Conservation (phyloP, 2,888 invertebrate species). For the Elysia crispata region DNA sequence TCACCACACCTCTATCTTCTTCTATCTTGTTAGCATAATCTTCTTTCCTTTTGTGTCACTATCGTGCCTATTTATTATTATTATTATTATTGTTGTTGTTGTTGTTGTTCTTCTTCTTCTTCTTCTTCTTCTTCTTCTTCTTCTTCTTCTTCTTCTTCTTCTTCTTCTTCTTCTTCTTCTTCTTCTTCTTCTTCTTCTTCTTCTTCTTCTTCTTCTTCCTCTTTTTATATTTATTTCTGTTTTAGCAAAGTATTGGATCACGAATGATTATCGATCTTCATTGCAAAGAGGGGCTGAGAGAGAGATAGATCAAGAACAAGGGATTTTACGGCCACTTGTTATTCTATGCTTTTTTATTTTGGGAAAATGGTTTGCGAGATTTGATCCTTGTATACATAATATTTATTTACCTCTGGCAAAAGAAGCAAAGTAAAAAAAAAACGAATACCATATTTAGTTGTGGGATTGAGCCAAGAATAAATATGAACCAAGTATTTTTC, state of each 20-base stretch:
- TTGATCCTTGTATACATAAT: no score
- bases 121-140: not conserved
- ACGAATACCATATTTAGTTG: no score
- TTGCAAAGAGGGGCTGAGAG: no score
- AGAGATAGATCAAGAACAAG: not conserved
- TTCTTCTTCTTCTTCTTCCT: not conserved
- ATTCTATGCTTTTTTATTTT: no score
- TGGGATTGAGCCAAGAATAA: no score
- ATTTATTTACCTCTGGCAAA: no score
- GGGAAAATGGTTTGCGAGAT: no score
- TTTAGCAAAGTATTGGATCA: not conserved
- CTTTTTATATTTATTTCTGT: not conserved
- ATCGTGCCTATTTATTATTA: not conserved
- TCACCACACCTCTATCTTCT: not conserved
- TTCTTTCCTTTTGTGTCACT: not conserved
- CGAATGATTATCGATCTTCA: no score
- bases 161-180: conserved; percentile 21
- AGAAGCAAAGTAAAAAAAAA: no score
- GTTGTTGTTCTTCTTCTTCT: not conserved
- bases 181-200: conserved; percentile 20
- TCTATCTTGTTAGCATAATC: not conserved
- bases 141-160: not conserved
- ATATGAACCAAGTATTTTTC: no score
- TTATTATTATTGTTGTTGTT: not conserved
- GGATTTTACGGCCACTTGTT: no score